Base-by-base conservation (phyloP, 2,113 vertebrate genomes). In the Trinectes maculatus region DNA sequence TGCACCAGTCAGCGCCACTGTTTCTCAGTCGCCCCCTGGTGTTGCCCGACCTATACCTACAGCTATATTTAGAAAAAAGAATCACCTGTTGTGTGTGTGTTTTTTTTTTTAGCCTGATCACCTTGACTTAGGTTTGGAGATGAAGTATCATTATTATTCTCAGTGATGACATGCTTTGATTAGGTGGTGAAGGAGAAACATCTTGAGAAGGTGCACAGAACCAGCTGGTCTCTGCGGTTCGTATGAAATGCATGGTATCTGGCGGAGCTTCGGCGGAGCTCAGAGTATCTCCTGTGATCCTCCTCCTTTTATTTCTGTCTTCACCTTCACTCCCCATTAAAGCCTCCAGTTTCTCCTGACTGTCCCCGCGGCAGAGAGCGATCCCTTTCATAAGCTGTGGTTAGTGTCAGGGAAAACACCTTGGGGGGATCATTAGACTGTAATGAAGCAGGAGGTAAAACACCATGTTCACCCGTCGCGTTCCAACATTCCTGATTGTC, bases 361-460 rank as follows among this genome's bases (percentile, higher is more conserved):
- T 49, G 62, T 79, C 74, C 70, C 67, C 18, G 29, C 44, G 46
- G 77, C 66, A 78, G 69, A 84, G 83, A 75, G 29, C 8, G 67
- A 82, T 86, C 80, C 71, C 42, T 89, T 89, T 85, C 77, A 80
- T 80, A 82, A 85, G 81, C 80, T 82, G 79, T 68, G 76, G 87
- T 87, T 89, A 81, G 76, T 77, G 82, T 88, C 78, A 77, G 59
- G 67, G 37, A 77, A 83, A 84, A 82, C 80, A 77, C 82, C 84
- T 87, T 57, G 25, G 37, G 74, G 83, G 76, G 79, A 77, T 89
- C 82, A 90, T 91, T 91, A 87, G 66, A 68, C 53, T 55, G 79
- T 86, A 89, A 86, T 86, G 79, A 91, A 79, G 79, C 86, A 84
- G 81, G 71, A 82, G 79, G 85, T 83, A 83, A 91, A 92, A 89